Base-by-base conservation (phyloP, 2,113 vertebrate species). In the Lagenorhynchus albirostris region DNA sequence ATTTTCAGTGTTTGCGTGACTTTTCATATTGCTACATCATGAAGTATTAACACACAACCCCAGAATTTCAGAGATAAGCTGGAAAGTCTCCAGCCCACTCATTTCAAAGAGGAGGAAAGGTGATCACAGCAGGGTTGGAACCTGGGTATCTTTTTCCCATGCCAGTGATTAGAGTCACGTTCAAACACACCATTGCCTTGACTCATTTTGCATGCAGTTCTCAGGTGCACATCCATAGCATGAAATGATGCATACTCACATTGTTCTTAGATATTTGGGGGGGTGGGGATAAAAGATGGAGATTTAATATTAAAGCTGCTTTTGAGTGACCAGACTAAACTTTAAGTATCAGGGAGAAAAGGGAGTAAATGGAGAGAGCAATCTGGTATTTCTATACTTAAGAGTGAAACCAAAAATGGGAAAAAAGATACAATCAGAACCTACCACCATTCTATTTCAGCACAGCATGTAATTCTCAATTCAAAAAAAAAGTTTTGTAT, bases 381-480 rank as follows among this genome's bases (percentile, higher is more conserved):
- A 79, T 82, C 71, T 97, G 67, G 26, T 80, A 94, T 97, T 97
- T 96, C 93, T 92, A 25, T 93, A 74, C 79, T 93, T 86, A 87
- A 88, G 83, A 94, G 41, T 93, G 33, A 97, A 97, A 81, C 70
- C 15, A 87, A 97, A 97, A 97, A 92, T 96, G 81, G 31, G 55
- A 53, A 73, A 94, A 80, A 89, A 95, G 82, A 92, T 96, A 96
- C 95, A 96, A 97, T 96, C 89, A 96, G 93, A 97, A 65, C 62
- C 58, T 47, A 91, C 47, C 21, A 67, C 79, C 85, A 86, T 73
- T 68, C 76, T 94, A 77, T 94, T 97, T 95, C 50, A 80, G 25
- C 93, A 96, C 91, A 89, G 95, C 79, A 83, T 91, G 70, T 82
- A 96, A 96, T 97, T 97, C 82, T 97, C 77, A n/a, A 68, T 84